phyloP scores from a whole-genome alignment of 1,140 invertebrate genomes.

The Drosophila bifasciata region DNA sequence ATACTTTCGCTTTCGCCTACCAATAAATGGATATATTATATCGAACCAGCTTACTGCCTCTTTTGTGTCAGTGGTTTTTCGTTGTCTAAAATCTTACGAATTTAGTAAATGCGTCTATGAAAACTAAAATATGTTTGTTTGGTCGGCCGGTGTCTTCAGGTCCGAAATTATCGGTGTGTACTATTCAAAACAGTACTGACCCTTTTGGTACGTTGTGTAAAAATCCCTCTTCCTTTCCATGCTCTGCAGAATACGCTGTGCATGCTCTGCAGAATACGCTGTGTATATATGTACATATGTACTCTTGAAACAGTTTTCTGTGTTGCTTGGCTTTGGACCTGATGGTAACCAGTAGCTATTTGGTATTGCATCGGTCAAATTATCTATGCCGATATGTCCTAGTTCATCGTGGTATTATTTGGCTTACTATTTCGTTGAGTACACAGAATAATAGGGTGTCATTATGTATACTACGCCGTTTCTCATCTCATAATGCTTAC shows the following conservation, averaged over 20 bases:
- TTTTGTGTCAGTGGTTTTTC: neutral
- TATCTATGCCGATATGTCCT: constrained; percentile 21
- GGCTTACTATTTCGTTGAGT: neutral
- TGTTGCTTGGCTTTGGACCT: constrained; percentile 46
- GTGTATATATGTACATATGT: no score
- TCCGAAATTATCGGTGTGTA: constrained; percentile 9
- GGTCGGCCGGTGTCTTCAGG: neutral
- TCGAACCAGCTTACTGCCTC: constrained; percentile 3
- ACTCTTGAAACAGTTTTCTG: constrained; percentile 39
- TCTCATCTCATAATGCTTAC: neutral
- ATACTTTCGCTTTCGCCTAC: no score
- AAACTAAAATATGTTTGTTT: constrained; percentile 7
- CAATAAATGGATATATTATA: no score
- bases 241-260: neutral
- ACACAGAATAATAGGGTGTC: neutral
- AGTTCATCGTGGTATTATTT: constrained; percentile 2
- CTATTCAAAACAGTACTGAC: neutral
- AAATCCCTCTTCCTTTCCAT: neutral
- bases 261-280: neutral
- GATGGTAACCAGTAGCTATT: constrained; percentile 66
- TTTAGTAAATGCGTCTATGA: constrained; percentile 3
- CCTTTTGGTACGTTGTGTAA: neutral
- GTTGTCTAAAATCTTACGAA: neutral
- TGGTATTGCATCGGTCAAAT: constrained; percentile 44
- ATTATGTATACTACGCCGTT: constrained; percentile 7